These are phyloP conservation scores for Sarotherodon lohbergeri DNA, from an alignment of 2,113 vertebrate species.

Conservation along the genomic window DNA sequence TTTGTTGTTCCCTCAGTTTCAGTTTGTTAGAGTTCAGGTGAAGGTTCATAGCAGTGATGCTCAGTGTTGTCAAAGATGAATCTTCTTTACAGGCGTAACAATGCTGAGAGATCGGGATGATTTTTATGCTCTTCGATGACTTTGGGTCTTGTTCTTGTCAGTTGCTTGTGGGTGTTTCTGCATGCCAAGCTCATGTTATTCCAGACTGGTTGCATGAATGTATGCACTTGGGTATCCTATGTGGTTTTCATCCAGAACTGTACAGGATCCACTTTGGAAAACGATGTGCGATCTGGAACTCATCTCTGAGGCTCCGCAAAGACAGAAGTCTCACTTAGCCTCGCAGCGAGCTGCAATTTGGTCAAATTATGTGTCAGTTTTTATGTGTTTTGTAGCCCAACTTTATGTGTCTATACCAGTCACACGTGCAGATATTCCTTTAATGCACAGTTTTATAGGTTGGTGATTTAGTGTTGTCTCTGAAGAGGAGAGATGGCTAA, in stretches of 20 bases:
- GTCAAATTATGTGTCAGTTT: background rate
- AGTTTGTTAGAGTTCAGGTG: background rate
- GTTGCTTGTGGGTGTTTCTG: background rate
- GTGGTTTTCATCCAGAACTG: background rate
- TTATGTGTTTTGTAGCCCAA: background rate
- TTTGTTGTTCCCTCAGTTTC: background rate
- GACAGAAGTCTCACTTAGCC: background rate
- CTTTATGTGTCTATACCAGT: background rate
- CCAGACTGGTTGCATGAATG: background rate
- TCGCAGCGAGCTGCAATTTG: background rate
- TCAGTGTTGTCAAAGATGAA: background rate
- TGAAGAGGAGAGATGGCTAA: background rate
- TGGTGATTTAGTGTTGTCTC: background rate
- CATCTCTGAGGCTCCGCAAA: background rate
- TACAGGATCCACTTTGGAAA: background rate
- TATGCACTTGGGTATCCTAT: background rate
- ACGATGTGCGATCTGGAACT: slow-evolving; percentile 21
- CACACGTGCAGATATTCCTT: background rate
- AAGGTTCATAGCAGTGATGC: background rate
- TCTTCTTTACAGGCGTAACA: background rate
- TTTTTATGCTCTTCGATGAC: background rate
- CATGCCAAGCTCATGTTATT: background rate
- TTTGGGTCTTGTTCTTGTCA: background rate
- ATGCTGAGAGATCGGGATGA: background rate
- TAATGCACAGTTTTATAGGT: background rate